Base-by-base conservation (phyloP, 1,140 invertebrate species). In the Lucilia cuprina region DNA sequence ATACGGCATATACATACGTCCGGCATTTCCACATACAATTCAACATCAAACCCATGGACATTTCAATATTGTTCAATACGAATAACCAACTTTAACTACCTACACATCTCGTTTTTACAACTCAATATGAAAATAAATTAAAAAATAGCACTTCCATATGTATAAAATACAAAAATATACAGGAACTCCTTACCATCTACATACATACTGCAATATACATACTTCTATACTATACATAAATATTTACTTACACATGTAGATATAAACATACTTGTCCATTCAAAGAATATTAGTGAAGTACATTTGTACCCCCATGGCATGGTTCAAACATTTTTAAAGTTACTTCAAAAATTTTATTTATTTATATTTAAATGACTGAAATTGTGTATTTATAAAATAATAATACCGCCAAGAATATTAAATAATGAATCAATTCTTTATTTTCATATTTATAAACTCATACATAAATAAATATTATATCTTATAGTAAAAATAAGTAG, bases 371-470 rank as follows among this genome's bases (percentile, higher is more conserved):
- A 41, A 35, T 77, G 74, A 41, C 50, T 80, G 77, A 80, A 80
- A 41, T 41, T 41, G 41, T 49, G 41, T 49, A 80, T n/a, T 35
- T 50, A 80, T 21, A 49, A 80, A 25, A 80, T 41, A 30, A 78
- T 10, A 80, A 80, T 49, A 49, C 77, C 77, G 41, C 77, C 77
- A 80, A 80, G 77, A 80, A 80, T 80, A 80, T 80, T 50, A 50
- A 80, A 50, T 80, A 49, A n/a, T 50, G 77, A 80, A 80, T 80
- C 77, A 80, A 80, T 80, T 80, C 41, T n/a, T 78, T 17, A 2
- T 78, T 80, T 49, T 35, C 49, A 21, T 21, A 21, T 70, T 21
- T 25, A 21, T 21, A 19, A 21, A 10, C 21, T 21, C 25, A 30
- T 30, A 17, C 14, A 14, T 60, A 17, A 0, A 5, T 17, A 5